These are phyloP conservation scores for Pao palembangensis DNA, from an alignment of 2,113 vertebrate species.

Conservation along the genomic window DNA sequence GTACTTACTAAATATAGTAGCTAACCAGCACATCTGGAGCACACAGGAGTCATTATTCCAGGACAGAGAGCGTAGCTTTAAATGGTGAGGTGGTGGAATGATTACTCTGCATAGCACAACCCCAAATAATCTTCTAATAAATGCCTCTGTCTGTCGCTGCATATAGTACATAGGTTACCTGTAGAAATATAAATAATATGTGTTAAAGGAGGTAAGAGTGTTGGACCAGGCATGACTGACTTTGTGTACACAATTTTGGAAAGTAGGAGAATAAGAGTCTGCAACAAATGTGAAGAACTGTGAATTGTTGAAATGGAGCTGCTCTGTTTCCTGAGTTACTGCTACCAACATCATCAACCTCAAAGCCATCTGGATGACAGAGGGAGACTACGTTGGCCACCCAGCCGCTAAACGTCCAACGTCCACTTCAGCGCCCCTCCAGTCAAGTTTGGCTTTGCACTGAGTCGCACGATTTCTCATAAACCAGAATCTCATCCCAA, in stretches of 20 bases:
- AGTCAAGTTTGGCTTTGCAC: constrained; percentile 6
- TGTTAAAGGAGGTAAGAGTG: background rate
- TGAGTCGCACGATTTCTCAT: constrained; percentile 7
- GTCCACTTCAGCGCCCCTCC: constrained; percentile 21
- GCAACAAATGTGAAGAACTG: constrained; percentile 7
- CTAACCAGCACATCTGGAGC: background rate
- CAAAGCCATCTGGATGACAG: constrained; percentile 19
- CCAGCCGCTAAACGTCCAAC: background rate
- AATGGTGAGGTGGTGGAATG: constrained; percentile 45
- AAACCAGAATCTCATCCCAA: constrained; percentile 7
- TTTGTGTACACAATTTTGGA: constrained; percentile 7
- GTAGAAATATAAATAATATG: background rate
- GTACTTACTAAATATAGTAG: constrained; percentile 13
- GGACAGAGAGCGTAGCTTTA: constrained; percentile 3
- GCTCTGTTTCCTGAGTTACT: constrained; percentile 44
- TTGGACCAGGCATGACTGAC: background rate
- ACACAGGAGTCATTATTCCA: constrained; percentile 11
- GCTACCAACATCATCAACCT: constrained; percentile 21
- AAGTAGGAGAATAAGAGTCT: constrained; percentile 18
- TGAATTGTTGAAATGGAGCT: background rate
- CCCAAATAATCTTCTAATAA: constrained; percentile 11
- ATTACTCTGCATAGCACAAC: constrained; percentile 48
- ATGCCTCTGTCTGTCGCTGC: constrained; percentile 26
- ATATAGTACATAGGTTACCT: constrained; percentile 34
- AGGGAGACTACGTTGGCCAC: constrained; percentile 1